Evolutionary conservation across 2,888 invertebrate genomes (phyloP).

Genomic region (Nephrotoma appendiculata): DNA sequence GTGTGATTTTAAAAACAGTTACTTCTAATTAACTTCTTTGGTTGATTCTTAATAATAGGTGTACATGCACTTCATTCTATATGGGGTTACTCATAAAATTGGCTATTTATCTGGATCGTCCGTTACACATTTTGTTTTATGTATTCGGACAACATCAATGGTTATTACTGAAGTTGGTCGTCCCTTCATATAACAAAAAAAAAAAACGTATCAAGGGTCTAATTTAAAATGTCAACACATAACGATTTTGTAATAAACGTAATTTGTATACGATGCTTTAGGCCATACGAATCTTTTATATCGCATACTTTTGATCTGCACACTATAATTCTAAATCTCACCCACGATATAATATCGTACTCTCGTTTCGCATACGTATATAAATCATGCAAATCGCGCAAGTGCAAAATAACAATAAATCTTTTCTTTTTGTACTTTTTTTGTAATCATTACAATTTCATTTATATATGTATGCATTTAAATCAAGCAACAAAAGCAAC

Average conservation of each 20-base stretch:
- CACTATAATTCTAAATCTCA: neutral
- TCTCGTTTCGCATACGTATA: neutral
- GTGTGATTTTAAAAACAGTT: neutral
- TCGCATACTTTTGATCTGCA: neutral
- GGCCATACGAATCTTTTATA: neutral
- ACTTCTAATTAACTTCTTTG: neutral
- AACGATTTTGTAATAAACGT: too few species aligned
- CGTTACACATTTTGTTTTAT: too few species aligned
- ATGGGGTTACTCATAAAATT: too few species aligned
- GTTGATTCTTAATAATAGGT: neutral
- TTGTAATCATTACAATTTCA: neutral
- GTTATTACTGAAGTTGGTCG: too few species aligned
- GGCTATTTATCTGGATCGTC: too few species aligned
- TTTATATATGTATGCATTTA: neutral
- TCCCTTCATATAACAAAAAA: too few species aligned
- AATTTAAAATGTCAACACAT: too few species aligned
- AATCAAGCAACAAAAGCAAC: neutral
- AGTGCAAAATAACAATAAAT: neutral
- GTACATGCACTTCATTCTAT: neutral
- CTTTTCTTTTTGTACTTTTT: neutral
- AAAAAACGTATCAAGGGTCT: too few species aligned
- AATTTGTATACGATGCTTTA: too few species aligned
- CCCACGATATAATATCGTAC: neutral
- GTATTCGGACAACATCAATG: too few species aligned
- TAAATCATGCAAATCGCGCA: neutral